Percentiles rank a stretch among this genome's conserved stretches.
Conservation (phyloP, 30 jellyfish, hydroid and myxozoan species). For the Nemopilema nomurai region DNA sequence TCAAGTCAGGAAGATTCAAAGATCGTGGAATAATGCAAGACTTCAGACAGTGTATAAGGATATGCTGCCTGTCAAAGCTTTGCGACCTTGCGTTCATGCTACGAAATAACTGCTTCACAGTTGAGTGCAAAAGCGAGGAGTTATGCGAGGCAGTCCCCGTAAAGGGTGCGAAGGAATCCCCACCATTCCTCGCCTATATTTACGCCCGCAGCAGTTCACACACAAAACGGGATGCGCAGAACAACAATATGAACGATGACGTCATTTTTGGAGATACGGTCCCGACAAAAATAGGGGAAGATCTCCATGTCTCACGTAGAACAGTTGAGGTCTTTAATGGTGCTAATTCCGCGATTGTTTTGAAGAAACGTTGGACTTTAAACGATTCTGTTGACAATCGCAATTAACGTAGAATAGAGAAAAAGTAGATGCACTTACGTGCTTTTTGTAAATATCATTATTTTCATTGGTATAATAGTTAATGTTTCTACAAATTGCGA, state of each 20-base stretch:
- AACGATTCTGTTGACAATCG: not conserved
- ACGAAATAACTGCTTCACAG: conserved; percentile 85
- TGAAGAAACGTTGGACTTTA: not conserved
- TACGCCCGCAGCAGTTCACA: conserved; percentile 68
- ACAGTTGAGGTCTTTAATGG: conserved; percentile 13
- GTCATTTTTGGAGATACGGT: not conserved
- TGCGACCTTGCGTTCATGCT: conserved; percentile 96
- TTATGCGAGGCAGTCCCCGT: conserved; percentile 95
- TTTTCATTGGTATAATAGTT: not conserved
- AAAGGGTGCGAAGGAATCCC: conserved; percentile 51
- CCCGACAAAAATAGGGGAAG: not conserved
- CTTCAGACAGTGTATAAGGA: conserved; percentile 77
- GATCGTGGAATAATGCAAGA: conserved; percentile 88
- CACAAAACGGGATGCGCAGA: conserved; percentile 41
- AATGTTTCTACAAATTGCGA: not conserved
- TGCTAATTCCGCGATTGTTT: not conserved
- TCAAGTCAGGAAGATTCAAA: conserved; percentile 79
- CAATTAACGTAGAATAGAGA: conserved; percentile 4
- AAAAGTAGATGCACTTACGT: conserved; percentile 2
- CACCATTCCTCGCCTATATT: conserved; percentile 79
- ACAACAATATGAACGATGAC: not conserved
- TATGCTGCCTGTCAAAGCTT: conserved; percentile 76
- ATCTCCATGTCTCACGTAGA: conserved; percentile 5
- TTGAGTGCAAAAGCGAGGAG: conserved; percentile 75
- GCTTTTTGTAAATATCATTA: not conserved